phyloP scores from a whole-genome alignment of 2,888 invertebrate genomes.

The Cryptocephalus moraei region DNA sequence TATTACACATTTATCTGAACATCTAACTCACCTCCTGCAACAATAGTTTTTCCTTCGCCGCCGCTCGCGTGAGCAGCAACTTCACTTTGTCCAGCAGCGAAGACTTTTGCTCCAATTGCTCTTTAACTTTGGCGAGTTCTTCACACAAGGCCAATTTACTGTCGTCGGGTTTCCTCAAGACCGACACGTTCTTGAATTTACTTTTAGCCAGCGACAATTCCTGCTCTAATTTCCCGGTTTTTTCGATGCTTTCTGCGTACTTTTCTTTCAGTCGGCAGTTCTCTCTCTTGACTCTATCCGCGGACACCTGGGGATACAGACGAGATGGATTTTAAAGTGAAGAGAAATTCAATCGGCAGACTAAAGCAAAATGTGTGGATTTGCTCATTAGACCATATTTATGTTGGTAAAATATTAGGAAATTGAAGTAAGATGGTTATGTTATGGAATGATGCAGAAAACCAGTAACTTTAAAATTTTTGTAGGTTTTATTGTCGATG shows the following conservation, averaged over 20 bases:
- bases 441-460: no score
- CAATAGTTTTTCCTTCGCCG: slow-evolving; percentile 52
- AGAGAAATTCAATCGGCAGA: no score
- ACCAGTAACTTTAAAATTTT: no score
- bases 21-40: slow-evolving; percentile 43
- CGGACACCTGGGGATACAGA: slow-evolving; percentile 24
- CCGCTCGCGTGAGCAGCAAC: slow-evolving; percentile 50
- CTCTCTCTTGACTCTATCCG: slow-evolving; percentile 31
- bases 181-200: slow-evolving; percentile 14
- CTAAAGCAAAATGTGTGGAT: no score
- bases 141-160: slow-evolving; percentile 23
- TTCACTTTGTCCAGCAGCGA: slow-evolving; percentile 54
- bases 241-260: slow-evolving; percentile 27
- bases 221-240: slow-evolving; percentile 28
- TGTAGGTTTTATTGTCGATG: no score
- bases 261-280: slow-evolving; percentile 31
- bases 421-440: no score
- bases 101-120: slow-evolving; percentile 49
- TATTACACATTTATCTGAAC: background rate
- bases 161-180: slow-evolving; percentile 14
- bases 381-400: no score
- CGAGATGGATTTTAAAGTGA: background rate
- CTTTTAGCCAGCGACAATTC: slow-evolving; percentile 25
- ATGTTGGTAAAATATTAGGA: no score
- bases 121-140: slow-evolving; percentile 43